Conservation (phyloP, 2,888 invertebrate genomes). For the Calliopum simillimum region DNA sequence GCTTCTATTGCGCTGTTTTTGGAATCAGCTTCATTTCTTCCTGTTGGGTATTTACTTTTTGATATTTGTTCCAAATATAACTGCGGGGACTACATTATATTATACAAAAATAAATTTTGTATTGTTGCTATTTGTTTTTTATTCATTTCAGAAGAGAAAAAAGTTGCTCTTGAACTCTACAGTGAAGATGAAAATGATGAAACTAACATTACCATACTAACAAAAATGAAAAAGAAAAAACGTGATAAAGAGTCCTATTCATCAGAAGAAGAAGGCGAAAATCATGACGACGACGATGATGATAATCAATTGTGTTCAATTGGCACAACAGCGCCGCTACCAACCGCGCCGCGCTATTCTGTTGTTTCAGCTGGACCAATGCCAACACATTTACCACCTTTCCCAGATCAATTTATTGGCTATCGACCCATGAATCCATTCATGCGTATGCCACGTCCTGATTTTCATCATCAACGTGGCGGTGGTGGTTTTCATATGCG, state of each 20-base stretch:
- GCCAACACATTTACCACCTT: conserved; percentile 39
- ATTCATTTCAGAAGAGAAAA: conserved; percentile 27
- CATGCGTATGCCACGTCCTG: conserved; percentile 48
- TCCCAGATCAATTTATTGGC: conserved; percentile 45
- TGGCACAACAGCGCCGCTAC: conserved; percentile 22
- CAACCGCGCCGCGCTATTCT: conserved; percentile 35
- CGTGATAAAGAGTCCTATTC: conserved; percentile 41
- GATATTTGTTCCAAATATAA: too few relatives aligned
- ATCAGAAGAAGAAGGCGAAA: conserved; percentile 31
- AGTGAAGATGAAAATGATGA: conserved; percentile 31
- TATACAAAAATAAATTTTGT: too few relatives aligned
- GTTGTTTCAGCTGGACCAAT: conserved; percentile 13
- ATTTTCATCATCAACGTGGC: conserved; percentile 51
- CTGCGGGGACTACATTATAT: too few relatives aligned
- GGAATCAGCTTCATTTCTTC: too few relatives aligned
- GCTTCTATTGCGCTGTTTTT: too few relatives aligned
- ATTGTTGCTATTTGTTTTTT: too few relatives aligned
- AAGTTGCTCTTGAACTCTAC: conserved; percentile 33
- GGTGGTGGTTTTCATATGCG: conserved; percentile 52
- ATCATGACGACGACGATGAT: background rate
- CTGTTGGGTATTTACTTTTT: too few relatives aligned
- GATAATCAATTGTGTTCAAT: background rate
- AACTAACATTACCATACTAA: background rate
- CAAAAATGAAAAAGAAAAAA: conserved; percentile 38
- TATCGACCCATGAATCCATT: conserved; percentile 52